These are phyloP conservation scores for Loxodonta africana DNA, from an alignment of 2,113 vertebrate genomes.

Conservation along the genomic window DNA sequence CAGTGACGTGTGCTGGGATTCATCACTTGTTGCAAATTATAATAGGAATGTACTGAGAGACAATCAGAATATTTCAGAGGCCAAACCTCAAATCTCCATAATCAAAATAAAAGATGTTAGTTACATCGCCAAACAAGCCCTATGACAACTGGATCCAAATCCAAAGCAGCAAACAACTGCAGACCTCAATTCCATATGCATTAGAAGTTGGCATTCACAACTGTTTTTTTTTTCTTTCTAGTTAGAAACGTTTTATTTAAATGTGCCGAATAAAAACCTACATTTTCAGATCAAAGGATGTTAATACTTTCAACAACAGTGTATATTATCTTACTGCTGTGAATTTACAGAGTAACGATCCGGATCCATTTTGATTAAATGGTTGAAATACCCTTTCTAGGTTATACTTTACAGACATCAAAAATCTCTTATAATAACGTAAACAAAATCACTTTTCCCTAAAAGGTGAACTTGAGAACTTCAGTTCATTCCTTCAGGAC, in stretches of 20 bases:
- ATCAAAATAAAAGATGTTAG: constrained; percentile 23
- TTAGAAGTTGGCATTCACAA: too few species aligned
- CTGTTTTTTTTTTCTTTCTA: constrained; percentile 73
- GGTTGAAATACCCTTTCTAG: constrained; percentile 88
- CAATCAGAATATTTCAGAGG: neutral
- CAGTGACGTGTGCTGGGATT: constrained; percentile 30
- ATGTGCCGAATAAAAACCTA: constrained; percentile 92
- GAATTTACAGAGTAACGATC: constrained; percentile 88
- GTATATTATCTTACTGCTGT: constrained; percentile 89
- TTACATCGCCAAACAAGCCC: neutral
- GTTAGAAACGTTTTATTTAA: constrained; percentile 93
- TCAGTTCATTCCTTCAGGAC: constrained; percentile 93
- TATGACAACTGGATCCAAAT: neutral
- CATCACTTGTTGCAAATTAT: constrained; percentile 38
- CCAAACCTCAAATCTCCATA: constrained; percentile 13
- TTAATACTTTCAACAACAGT: constrained; percentile 91
- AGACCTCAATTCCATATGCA: neutral
- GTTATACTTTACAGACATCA: constrained; percentile 90
- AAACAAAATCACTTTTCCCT: constrained; percentile 92
- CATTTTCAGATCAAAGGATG: constrained; percentile 89
- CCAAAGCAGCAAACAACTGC: neutral
- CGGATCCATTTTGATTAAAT: constrained; percentile 88
- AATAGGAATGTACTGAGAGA: neutral
- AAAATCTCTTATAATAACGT: constrained; percentile 92
- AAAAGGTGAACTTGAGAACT: constrained; percentile 87